Conservation (phyloP, 2,888 invertebrate species). For the Amphimallon solstitiale region DNA sequence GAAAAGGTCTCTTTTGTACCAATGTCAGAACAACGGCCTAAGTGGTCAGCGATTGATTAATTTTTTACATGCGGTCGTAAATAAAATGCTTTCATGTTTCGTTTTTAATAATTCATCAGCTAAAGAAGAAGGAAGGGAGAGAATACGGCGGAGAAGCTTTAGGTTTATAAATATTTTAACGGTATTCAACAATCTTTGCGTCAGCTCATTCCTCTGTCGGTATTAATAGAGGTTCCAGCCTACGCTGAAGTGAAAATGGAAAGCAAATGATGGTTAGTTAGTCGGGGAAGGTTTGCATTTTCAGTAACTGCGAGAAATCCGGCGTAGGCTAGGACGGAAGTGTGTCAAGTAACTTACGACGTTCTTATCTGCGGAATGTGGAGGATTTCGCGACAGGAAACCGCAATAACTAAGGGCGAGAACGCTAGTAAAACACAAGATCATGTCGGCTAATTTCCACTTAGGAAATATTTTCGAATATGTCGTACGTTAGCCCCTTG, state of each 20-base stretch:
- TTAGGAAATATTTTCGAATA: conserved; percentile 33
- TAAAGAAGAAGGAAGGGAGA: background rate
- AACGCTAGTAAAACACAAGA: conserved; percentile 42
- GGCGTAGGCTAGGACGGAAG: conserved; percentile 30
- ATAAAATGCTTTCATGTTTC: conserved; percentile 25
- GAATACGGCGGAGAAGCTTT: background rate
- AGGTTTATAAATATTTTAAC: conserved; percentile 14
- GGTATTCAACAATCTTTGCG: conserved; percentile 20
- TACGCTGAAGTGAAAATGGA: background rate
- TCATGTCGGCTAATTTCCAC: conserved; percentile 34
- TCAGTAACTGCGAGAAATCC: conserved; percentile 9
- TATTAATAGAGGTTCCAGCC: background rate
- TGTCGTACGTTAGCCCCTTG: conserved; percentile 4
- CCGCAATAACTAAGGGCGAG: conserved; percentile 46
- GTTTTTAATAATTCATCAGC: conserved; percentile 21
- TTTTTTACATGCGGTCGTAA: conserved; percentile 25
- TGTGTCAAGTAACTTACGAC: conserved; percentile 36
- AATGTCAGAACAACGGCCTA: background rate
- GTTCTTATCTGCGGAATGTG: conserved; percentile 47
- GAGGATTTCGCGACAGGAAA: conserved; percentile 46
- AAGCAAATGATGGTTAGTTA: background rate
- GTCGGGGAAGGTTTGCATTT: background rate
- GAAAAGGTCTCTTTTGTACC: background rate
- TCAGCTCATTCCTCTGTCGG: background rate
- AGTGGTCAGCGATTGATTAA: conserved; percentile 3